phyloP scores from a whole-genome alignment of 2,113 vertebrate species.

The Hemiprocne comata region DNA sequence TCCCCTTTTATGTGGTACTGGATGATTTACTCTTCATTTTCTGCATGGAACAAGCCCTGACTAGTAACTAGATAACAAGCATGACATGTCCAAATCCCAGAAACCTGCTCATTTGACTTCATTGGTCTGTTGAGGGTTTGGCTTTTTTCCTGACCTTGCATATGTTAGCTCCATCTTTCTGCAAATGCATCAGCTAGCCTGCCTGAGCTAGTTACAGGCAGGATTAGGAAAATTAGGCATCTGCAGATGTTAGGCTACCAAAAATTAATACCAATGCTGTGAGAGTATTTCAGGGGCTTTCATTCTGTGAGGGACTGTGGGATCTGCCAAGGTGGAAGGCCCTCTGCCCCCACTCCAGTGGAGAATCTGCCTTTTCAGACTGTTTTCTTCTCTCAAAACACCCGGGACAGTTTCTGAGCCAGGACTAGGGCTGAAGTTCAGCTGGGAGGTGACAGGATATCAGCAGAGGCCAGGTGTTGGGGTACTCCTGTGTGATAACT shows the following conservation, averaged over 20 bases:
- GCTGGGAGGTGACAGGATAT: not conserved
- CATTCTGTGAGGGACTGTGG: not conserved
- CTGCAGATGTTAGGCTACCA: not conserved
- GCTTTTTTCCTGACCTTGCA: conserved; percentile 41
- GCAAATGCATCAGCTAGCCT: conserved; percentile 41
- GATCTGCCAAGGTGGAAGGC: not conserved
- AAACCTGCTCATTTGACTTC: conserved; percentile 31
- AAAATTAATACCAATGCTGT: not conserved
- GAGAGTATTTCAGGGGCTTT: not conserved
- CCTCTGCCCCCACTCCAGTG: not conserved
- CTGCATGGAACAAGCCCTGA: conserved; percentile 39
- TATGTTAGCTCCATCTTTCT: conserved; percentile 48
- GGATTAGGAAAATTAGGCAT: conserved; percentile 22
- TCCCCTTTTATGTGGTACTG: conserved; percentile 54
- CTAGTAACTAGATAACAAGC: conserved; percentile 55
- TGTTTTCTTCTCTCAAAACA: not conserved
- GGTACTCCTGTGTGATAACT: not conserved
- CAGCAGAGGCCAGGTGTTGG: not conserved
- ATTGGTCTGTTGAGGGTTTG: conserved; percentile 33
- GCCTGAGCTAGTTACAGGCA: conserved; percentile 54
- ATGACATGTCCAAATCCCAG: conserved; percentile 38
- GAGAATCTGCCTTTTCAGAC: not conserved
- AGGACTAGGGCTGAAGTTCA: not conserved
- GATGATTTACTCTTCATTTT: conserved; percentile 64
- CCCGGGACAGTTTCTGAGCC: not conserved